These are phyloP conservation scores for Oncorhynchus gorbuscha DNA, from an alignment of 2,113 vertebrate species.

Conservation along the genomic window DNA sequence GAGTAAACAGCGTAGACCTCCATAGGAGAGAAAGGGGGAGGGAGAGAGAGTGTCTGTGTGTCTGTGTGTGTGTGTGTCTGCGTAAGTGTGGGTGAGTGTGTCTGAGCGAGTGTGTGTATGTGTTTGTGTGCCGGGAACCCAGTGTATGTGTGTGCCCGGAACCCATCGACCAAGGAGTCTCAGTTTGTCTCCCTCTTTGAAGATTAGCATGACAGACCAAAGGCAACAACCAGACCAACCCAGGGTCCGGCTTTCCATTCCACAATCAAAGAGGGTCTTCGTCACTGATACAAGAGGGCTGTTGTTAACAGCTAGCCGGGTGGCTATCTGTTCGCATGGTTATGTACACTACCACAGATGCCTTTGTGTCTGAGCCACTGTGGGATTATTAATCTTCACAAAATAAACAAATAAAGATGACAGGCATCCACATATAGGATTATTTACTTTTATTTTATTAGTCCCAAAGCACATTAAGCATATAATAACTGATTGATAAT, in stretches of 20 bases:
- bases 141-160: slow-evolving; percentile 9
- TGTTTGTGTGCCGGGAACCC: neutral
- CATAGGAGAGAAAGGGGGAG: neutral
- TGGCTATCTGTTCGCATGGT: slow-evolving; percentile 24
- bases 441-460: too few species aligned
- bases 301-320: slow-evolving; percentile 18
- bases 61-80: neutral
- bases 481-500: too few species aligned
- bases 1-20: slow-evolving; percentile 7
- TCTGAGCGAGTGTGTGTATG: neutral
- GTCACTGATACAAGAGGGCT: slow-evolving; percentile 26
- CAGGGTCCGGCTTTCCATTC: slow-evolving; percentile 49
- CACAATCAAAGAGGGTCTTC: slow-evolving; percentile 37
- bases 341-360: slow-evolving; percentile 9
- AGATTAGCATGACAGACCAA: slow-evolving; percentile 63
- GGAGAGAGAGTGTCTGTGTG: neutral
- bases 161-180: slow-evolving; percentile 31
- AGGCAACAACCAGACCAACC: slow-evolving; percentile 24
- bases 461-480: too few species aligned
- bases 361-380: slow-evolving; percentile 5
- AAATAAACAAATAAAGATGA: too few species aligned
- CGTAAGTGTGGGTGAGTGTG: neutral
- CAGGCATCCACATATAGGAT: too few species aligned
- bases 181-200: slow-evolving; percentile 52
- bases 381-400: too few species aligned